phyloP scores from a whole-genome alignment of 2,113 vertebrate species.

The Nycticorax nycticorax region DNA sequence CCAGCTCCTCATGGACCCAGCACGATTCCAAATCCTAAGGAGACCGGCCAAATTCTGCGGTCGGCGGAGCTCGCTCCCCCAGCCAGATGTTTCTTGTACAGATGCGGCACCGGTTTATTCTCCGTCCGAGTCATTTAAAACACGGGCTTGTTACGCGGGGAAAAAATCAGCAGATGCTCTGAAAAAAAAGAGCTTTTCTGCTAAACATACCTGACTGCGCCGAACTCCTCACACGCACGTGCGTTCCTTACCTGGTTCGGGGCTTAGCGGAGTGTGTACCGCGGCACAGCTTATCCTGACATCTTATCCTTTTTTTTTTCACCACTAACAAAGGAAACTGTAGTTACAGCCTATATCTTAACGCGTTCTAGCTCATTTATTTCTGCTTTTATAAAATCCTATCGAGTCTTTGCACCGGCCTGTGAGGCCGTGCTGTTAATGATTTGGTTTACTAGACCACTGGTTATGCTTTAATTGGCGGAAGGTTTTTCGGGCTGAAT shows the following conservation, averaged over 20 bases:
- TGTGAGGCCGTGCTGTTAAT: neutral
- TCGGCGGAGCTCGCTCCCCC: rapidly evolving
- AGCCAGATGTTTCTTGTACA: neutral
- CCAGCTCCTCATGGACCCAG: neutral
- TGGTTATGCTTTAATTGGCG: neutral
- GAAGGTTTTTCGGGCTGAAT: neutral
- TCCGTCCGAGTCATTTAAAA: neutral
- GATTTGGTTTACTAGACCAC: neutral
- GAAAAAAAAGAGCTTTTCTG: neutral
- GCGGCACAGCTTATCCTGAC: neutral
- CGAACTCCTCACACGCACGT: rapidly evolving
- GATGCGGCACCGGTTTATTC: rapidly evolving
- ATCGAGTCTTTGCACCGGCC: neutral
- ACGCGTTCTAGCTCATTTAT: neutral
- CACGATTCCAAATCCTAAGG: neutral
- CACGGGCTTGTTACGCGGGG: rapidly evolving
- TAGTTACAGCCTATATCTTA: neutral
- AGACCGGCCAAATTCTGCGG: rapidly evolving
- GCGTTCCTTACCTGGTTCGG: neutral
- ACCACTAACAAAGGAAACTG: neutral
- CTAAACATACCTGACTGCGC: neutral
- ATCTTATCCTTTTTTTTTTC: neutral
- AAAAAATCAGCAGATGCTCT: neutral
- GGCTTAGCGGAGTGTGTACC: neutral
- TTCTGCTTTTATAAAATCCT: neutral